phyloP scores from a whole-genome alignment of 2,888 invertebrate species.

The Phrixothrix hirtus region DNA sequence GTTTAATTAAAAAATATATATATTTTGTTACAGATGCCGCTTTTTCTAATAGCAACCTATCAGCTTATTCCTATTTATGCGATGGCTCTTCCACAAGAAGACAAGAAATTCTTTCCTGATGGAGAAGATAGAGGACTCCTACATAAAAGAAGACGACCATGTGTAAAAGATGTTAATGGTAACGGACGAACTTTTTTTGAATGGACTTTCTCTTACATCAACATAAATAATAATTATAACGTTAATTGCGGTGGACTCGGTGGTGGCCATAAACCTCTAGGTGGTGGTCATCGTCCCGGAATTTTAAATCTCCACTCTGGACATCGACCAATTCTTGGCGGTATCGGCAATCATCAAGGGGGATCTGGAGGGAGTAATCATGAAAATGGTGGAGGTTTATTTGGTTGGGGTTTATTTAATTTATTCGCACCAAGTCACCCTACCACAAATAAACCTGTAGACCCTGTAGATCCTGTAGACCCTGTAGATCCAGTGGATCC shows the following conservation, averaged over 20 bases:
- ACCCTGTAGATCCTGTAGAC: neutral
- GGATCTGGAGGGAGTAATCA: neutral
- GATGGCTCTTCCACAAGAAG: neutral
- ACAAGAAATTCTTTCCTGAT: neutral
- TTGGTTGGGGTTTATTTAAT: constrained; percentile 9
- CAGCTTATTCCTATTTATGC: neutral
- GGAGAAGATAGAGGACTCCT: neutral
- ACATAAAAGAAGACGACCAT: neutral
- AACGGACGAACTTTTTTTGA: constrained; percentile 32
- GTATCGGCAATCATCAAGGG: neutral
- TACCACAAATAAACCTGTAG: neutral
- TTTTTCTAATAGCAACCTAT: neutral
- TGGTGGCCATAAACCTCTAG: neutral
- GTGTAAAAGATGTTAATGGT: neutral
- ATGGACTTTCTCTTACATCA: constrained; percentile 26
- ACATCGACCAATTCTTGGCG: neutral
- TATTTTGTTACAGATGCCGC: neutral
- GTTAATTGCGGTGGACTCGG: constrained; percentile 6
- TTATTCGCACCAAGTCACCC: neutral
- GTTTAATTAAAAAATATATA: neutral
- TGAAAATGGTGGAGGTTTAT: constrained; percentile 9
- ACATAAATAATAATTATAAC: constrained; percentile 31
- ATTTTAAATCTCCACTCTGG: neutral
- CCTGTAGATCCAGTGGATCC: neutral
- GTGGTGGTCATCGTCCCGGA: neutral